Evolutionary conservation across 2,797 vertebrate species (phyloP).

Genomic region (Gymnocypris eckloni): DNA sequence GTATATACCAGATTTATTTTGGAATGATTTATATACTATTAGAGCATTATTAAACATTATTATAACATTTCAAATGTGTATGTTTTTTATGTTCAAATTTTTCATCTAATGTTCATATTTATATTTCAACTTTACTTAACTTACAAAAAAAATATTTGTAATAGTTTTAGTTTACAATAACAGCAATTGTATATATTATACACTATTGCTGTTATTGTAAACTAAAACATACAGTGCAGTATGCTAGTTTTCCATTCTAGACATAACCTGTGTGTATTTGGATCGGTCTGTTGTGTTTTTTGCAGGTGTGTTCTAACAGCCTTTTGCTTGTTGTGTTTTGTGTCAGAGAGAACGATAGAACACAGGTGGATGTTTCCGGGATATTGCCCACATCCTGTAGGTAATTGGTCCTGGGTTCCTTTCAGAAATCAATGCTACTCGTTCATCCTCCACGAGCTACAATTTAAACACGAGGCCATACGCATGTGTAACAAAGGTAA

Average conservation of each 20-base stretch:
- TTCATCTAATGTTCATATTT: too few species aligned
- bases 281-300: not conserved
- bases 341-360: slow-evolving; percentile 64
- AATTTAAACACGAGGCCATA: slow-evolving; percentile 87
- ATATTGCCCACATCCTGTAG: slow-evolving; percentile 85
- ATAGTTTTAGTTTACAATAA: not conserved
- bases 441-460: slow-evolving; percentile 89
- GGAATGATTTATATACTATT: not conserved
- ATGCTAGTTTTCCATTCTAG: not conserved
- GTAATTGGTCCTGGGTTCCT: slow-evolving; percentile 89
- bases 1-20: not conserved
- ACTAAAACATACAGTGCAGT: not conserved
- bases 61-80: not conserved
- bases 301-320: not conserved
- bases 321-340: slow-evolving; percentile 20
- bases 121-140: not conserved
- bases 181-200: not conserved
- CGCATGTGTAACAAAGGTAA: slow-evolving; percentile 88
- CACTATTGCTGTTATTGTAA: too few species aligned
- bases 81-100: not conserved
- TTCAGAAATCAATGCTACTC: slow-evolving; percentile 95
- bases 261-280: not conserved
- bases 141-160: not conserved
- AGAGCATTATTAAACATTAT: not conserved
- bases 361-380: slow-evolving; percentile 85